Conservation (phyloP, 2,113 vertebrate genomes). For the Syrrhaptes paradoxus region DNA sequence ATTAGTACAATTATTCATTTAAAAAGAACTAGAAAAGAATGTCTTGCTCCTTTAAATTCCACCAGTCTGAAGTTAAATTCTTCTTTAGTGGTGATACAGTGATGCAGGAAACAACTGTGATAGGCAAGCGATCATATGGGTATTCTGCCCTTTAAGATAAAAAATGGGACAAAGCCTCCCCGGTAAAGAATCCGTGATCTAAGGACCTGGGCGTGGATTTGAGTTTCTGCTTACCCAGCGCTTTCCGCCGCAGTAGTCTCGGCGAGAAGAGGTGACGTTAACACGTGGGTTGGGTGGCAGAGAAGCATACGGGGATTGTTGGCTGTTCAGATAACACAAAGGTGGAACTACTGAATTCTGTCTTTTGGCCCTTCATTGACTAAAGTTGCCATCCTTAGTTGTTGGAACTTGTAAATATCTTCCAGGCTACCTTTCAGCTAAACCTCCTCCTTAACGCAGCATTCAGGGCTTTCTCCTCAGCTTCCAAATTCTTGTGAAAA, state of each 20-base stretch:
- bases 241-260: too few species aligned
- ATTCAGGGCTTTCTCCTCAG: background rate
- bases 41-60: background rate
- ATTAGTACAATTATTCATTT: background rate
- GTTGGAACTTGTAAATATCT: background rate
- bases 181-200: rapidly evolving
- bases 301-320: background rate
- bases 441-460: background rate
- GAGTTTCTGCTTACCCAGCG: background rate
- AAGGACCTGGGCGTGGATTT: background rate
- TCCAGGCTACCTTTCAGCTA: background rate
- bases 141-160: background rate
- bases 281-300: background rate
- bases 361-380: background rate
- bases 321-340: background rate
- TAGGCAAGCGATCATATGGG: too few species aligned
- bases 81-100: background rate
- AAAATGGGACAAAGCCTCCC: too few species aligned
- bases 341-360: background rate
- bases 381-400: background rate
- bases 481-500: background rate
- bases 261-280: rapidly evolving
- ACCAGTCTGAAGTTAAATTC: background rate
- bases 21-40: background rate
- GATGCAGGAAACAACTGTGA: background rate